These are phyloP conservation scores for Ptychodera flava DNA, from an alignment of 35 echinoderm and acorn worm species.

Conservation along the genomic window DNA sequence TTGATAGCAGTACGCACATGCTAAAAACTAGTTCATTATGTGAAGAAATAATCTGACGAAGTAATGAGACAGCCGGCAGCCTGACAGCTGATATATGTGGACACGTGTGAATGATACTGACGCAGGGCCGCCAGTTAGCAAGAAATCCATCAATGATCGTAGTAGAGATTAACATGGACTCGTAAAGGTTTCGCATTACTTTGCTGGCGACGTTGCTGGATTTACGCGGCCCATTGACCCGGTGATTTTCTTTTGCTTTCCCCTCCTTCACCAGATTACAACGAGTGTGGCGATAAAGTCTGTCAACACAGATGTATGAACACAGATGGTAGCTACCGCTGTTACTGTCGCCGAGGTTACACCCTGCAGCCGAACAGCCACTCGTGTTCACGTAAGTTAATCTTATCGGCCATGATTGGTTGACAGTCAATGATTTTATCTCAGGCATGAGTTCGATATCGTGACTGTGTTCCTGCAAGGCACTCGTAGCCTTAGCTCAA, in stretches of 20 bases:
- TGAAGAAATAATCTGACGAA: too few relatives aligned
- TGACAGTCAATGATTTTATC: too few relatives aligned
- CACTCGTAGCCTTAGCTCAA: too few relatives aligned
- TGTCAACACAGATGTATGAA: constrained; percentile 96
- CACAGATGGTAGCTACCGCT: constrained; percentile 72
- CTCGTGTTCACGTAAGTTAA: constrained; percentile 81
- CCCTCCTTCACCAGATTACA: constrained; percentile 53
- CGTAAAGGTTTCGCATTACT: background rate
- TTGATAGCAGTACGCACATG: too few relatives aligned
- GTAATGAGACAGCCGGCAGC: too few relatives aligned
- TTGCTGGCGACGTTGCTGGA: background rate
- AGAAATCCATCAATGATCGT: background rate
- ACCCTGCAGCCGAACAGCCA: constrained; percentile 47
- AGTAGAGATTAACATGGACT: background rate
- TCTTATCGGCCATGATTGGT: too few relatives aligned
- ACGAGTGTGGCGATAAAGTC: constrained; percentile 72
- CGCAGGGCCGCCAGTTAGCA: background rate
- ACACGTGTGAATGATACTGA: background rate
- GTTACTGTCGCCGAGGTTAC: constrained; percentile 93
- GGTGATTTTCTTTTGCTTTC: background rate
- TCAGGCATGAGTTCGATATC: too few relatives aligned
- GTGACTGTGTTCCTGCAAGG: too few relatives aligned
- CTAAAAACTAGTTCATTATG: too few relatives aligned
- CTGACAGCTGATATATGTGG: background rate
- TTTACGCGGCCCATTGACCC: background rate